phyloP scores from a whole-genome alignment of 2,113 vertebrate species.

The Isichthys henryi region DNA sequence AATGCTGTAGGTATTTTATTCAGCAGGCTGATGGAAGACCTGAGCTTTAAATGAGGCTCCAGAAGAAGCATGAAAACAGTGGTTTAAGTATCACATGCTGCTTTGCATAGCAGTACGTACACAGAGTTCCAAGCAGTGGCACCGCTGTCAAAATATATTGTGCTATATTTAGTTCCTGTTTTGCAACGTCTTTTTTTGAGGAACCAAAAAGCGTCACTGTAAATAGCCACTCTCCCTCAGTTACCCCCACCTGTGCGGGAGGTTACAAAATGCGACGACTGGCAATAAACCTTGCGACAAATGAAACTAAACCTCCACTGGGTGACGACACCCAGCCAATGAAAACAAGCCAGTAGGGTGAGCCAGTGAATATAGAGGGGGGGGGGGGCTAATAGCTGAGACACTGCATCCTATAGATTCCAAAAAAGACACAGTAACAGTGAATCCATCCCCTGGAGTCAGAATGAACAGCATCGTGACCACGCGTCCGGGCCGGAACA shows the following conservation, averaged over 20 bases:
- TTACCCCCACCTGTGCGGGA: slow-evolving; percentile 25
- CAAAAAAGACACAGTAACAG: neutral
- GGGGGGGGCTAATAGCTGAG: neutral
- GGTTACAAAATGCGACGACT: slow-evolving; percentile 23
- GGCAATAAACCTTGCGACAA: slow-evolving; percentile 7
- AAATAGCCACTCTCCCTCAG: slow-evolving; percentile 25
- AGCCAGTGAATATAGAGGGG: neutral
- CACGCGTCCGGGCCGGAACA: neutral
- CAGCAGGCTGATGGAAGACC: neutral
- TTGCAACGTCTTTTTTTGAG: slow-evolving; percentile 23
- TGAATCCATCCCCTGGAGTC: neutral
- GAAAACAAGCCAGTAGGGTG: neutral
- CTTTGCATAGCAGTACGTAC: neutral
- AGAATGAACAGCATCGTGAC: neutral
- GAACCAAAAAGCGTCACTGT: slow-evolving; percentile 20
- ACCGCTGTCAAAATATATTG: slow-evolving; percentile 34
- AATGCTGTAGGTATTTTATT: neutral
- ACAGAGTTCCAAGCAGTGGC: slow-evolving; percentile 26
- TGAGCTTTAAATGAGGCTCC: neutral
- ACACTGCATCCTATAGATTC: neutral
- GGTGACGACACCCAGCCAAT: neutral
- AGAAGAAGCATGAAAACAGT: neutral
- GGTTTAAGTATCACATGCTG: too few relatives aligned
- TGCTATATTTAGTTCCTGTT: slow-evolving; percentile 27
- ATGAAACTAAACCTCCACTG: neutral